Evolutionary conservation across 2,888 invertebrate genomes (phyloP).

Genomic region (Ligdia adustata): DNA sequence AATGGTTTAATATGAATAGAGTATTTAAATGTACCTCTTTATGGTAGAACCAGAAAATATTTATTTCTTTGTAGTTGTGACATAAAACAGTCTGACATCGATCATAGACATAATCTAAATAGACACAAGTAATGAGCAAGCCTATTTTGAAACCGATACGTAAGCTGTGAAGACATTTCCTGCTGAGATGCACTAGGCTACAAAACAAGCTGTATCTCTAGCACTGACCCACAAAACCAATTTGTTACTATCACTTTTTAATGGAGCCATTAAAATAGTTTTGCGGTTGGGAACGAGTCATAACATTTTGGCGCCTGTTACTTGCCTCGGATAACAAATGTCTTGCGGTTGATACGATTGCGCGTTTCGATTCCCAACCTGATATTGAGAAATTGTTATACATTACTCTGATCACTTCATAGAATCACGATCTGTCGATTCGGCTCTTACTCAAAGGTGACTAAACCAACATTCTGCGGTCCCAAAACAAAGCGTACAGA

Average conservation of each 20-base stretch:
- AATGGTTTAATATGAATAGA: not conserved
- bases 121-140: conserved; percentile 15
- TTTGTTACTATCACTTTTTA: conserved; percentile 80
- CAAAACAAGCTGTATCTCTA: conserved; percentile 38
- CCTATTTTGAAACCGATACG: conserved; percentile 40
- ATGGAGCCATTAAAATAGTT: conserved; percentile 76
- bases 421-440: conserved; percentile 41
- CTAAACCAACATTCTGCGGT: conserved; percentile 47
- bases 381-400: conserved; percentile 62
- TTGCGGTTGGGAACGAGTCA: conserved; percentile 67
- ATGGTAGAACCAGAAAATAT: too few species aligned
- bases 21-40: too few species aligned
- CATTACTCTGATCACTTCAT: conserved; percentile 55
- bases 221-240: conserved; percentile 59
- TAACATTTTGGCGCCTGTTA: conserved; percentile 69
- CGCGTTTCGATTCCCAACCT: conserved; percentile 46
- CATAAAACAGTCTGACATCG: not conserved
- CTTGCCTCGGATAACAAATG: conserved; percentile 64
- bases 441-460: conserved; percentile 48
- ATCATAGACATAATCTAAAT: conserved; percentile 17
- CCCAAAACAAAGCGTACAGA: conserved; percentile 40
- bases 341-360: conserved; percentile 64
- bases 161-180: conserved; percentile 58
- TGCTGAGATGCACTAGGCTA: conserved; percentile 48
- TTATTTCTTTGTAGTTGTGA: not conserved